Percentiles rank a stretch among this genome's conserved stretches.
phyloP scores from a whole-genome alignment of 2,888 invertebrate species.

The Chydorus sphaericus region DNA sequence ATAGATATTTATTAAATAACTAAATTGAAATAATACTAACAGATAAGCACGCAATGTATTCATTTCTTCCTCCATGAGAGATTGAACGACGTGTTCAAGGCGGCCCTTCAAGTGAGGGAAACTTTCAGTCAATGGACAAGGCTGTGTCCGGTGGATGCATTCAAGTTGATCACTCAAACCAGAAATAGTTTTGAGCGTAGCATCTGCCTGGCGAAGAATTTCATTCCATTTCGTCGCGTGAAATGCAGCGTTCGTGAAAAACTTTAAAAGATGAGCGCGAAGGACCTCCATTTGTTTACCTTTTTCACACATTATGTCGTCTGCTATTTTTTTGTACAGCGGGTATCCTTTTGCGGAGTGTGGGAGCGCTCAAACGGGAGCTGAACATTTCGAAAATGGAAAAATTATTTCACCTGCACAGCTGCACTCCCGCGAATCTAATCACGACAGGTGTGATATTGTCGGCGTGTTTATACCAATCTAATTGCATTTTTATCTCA shows the following conservation, averaged over 20 bases:
- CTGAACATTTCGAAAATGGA: too few species aligned
- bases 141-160: background rate
- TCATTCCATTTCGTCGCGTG: background rate
- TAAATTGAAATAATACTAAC: background rate
- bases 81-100: background rate
- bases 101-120: background rate
- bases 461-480: too few species aligned
- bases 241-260: background rate
- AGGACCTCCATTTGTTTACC: background rate
- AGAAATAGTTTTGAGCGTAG: background rate
- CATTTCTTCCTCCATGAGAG: background rate
- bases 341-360: too few species aligned
- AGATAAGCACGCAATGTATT: background rate
- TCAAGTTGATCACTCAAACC: background rate
- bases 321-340: too few species aligned
- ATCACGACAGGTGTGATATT: too few species aligned
- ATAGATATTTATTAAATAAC: background rate
- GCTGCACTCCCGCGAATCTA: too few species aligned
- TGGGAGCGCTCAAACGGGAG: too few species aligned
- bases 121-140: background rate
- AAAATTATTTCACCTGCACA: too few species aligned
- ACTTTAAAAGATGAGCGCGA: background rate
- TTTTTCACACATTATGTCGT: too few species aligned
- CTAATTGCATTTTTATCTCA: too few species aligned
- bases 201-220: background rate